Evolutionary conservation across 2,797 vertebrate species (phyloP), one percentile per base, ranked within the genome.

Genomic region (Toxotes lorentzi): DNA sequence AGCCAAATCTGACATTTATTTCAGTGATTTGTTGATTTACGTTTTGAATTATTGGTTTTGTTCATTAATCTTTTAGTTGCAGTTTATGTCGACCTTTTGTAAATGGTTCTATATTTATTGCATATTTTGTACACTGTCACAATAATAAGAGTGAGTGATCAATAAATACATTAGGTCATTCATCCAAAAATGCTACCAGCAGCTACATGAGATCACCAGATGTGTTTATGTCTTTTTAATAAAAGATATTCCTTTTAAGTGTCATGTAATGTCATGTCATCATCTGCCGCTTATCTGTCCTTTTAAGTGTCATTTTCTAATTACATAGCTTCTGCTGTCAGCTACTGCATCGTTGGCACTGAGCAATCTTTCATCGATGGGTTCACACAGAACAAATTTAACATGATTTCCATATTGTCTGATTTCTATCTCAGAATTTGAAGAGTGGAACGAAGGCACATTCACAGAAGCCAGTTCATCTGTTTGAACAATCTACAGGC

Each of bases 401-500:
- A 83, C 84, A 73, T 61, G 63, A 90, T 91, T 91, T 92, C 74
- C 88, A 89, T 89, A 81, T 78, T 79, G 64, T 84, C 71, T 83
- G 81, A 91, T 91, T 81, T 80, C 71, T 85, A 87, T 90, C 86
- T 70, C 62, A 66, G 54, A 82, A 81, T 88, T 68, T 83, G 85
- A 91, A 82, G 76, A 87, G 78, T 77, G 76, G 85, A 86, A 87
- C 51, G 57, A 72, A 78, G 35, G 38, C 53, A 71, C 73, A 83
- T 81, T 85, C 53, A 71, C 53, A 64, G 60, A 27, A 83, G 78
- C 35, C 78, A 58, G 63, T 86, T 88, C 89, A 90, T 93, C 90
- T 90, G 87, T 91, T 93, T 90, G 85, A 85, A 87, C 89, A 91
- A 92, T 92, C 89, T 88, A 64, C 83, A 76, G 72, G 21, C 35